A percentile compares a stretch with the other conserved stretches of the same genome.
Conservation (phyloP, 1,140 invertebrate genomes). For the Mylabris phalerata region DNA sequence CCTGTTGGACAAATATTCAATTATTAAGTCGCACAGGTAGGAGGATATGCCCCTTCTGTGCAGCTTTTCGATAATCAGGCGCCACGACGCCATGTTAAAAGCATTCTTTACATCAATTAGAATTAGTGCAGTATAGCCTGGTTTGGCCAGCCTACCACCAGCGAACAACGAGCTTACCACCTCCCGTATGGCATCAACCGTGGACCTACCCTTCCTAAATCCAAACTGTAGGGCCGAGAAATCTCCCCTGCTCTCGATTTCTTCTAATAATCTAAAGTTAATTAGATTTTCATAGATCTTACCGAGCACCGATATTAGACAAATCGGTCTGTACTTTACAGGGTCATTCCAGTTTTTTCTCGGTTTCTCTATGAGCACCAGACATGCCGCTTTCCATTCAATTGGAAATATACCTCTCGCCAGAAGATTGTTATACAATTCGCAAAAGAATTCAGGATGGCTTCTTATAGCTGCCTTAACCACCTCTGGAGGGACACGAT, state of each 20-base stretch:
- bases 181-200: background rate
- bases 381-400: background rate
- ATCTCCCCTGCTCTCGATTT: background rate
- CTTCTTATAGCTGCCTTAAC: background rate
- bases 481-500: background rate
- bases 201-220: background rate
- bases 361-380: too few relatives aligned
- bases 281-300: conserved; percentile 3
- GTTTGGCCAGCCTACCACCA: too few relatives aligned
- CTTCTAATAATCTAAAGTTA: background rate
- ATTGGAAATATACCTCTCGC: background rate
- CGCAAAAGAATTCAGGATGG: background rate
- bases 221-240: too few relatives aligned
- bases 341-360: too few relatives aligned
- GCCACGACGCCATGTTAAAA: too few relatives aligned
- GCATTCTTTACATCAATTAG: too few relatives aligned
- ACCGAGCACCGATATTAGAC: background rate
- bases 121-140: too few relatives aligned
- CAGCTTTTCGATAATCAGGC: too few relatives aligned
- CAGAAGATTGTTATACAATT: background rate
- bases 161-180: background rate
- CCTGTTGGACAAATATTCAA: too few relatives aligned
- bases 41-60: too few relatives aligned
- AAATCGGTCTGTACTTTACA: background rate
- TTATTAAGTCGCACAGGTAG: too few relatives aligned